Percentiles rank a stretch among this genome's conserved stretches.
phyloP scores from a whole-genome alignment of 2,888 invertebrate species.

The Shargacucullia verbasci region DNA sequence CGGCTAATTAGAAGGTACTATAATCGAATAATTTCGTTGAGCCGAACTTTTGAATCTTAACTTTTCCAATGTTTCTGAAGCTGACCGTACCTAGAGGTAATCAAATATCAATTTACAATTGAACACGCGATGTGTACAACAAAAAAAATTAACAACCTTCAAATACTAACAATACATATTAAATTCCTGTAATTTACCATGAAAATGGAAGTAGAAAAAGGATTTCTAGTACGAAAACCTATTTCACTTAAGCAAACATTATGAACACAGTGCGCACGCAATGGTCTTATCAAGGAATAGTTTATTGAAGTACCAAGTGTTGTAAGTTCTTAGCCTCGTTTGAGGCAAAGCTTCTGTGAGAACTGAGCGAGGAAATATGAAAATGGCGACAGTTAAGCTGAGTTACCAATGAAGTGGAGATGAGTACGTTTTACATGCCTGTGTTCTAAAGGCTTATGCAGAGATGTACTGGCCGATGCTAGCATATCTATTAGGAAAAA shows the following conservation, averaged over 20 bases:
- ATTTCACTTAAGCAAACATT: conserved; percentile 31
- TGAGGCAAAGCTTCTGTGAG: conserved; percentile 7
- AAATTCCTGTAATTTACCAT: conserved; percentile 18
- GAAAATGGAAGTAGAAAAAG: conserved; percentile 8
- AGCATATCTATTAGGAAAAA: too few species aligned
- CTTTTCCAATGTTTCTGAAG: too few species aligned
- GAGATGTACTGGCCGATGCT: too few species aligned
- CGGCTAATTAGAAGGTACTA: too few species aligned
- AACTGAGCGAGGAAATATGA: conserved; percentile 10
- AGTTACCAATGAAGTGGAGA: too few species aligned
- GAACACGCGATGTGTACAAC: conserved; percentile 15
- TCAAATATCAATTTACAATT: conserved; percentile 19
- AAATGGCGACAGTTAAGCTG: too few species aligned
- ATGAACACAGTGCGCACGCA: conserved; percentile 15
- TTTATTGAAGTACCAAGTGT: conserved; percentile 17
- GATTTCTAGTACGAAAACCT: conserved; percentile 12
- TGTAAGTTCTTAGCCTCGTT: conserved; percentile 9
- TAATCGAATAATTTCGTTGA: too few species aligned
- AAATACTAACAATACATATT: conserved; percentile 7
- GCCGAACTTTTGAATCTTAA: too few species aligned
- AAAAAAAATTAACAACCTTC: conserved; percentile 10
- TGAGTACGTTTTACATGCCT: too few species aligned
- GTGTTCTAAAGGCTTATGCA: too few species aligned
- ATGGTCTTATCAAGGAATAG: conserved; percentile 15
- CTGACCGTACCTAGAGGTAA: conserved; percentile 6